Evolutionary conservation across 2,113 vertebrate genomes (phyloP), one percentile per base, ranked within the genome.

Genomic region (Bagarius yarrelli): DNA sequence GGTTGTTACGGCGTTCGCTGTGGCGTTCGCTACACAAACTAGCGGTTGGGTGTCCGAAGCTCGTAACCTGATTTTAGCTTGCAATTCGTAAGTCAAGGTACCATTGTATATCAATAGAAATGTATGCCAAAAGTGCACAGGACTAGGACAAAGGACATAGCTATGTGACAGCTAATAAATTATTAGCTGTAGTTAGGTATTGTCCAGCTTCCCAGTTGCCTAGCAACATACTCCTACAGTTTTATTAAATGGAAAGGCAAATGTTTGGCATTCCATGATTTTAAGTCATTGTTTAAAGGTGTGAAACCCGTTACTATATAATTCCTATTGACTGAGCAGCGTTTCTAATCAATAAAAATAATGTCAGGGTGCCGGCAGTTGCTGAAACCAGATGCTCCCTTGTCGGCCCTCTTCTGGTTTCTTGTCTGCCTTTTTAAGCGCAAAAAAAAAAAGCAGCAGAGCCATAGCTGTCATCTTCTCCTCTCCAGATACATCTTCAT

Each of bases 381-480:
- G 5, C 36, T n/a, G 36, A 25, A 15, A 53, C 40, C 67, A 16
- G 67, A 70, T 16, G 67, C 40, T 70, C 15, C 36, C 64, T 50
- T 50, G 12, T 76, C 57, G 60, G 55, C 16, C 57, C 57, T 76
- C 21, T 13, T 76, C 73, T 15, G 59, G 4, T 60, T 64, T 18
- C 40, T 40, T 71, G 78, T 70, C n/a, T 52, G 27, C 30, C 64
- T 50, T 63, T 36, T 59, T 69, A 14, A 14, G 1, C 36, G 32
- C 36, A 30, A 5, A 40, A 64, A 5, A 40, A 64, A 55, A 25
- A 55, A 76, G 34, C 34, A 76, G 67, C 52, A 63, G 80, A 81
- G 76, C 82, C 44, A 21, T 80, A 79, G 47, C 78, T 84, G 80
- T 63, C 81, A 75, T 69, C 76, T 56, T 56, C 57, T 14, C 40